A percentile compares a stretch with the other conserved stretches of the same genome.
phyloP scores from a whole-genome alignment of 2,888 invertebrate species.

The Villa cingulata region DNA sequence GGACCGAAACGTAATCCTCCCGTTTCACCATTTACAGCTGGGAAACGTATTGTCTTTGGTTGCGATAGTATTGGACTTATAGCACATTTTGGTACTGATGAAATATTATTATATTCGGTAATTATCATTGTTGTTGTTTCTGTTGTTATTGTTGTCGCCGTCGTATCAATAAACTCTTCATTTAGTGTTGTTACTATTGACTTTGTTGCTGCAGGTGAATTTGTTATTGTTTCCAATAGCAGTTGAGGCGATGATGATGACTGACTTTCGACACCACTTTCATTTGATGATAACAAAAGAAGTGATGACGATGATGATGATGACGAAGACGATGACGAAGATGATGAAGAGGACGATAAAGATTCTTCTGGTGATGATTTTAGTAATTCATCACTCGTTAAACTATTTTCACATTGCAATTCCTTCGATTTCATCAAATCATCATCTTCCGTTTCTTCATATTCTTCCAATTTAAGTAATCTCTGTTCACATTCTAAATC shows the following conservation, averaged over 20 bases:
- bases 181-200: no score
- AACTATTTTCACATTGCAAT: background rate
- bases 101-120: constrained; percentile 5
- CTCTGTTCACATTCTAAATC: background rate
- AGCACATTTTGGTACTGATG: constrained; percentile 26
- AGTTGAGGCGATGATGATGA: background rate
- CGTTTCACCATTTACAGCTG: constrained; percentile 39
- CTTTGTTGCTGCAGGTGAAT: background rate
- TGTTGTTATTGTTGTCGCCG: constrained; percentile 2
- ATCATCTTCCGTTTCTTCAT: background rate
- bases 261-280: background rate
- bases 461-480: background rate
- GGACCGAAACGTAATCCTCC: constrained; percentile 29
- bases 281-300: background rate
- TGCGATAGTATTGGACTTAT: constrained; percentile 67
- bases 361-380: background rate
- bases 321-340: background rate
- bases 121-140: constrained; percentile 1
- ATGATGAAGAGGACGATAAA: background rate
- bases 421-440: background rate
- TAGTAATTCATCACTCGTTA: background rate
- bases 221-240: background rate
- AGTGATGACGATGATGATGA: background rate
- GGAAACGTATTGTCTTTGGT: constrained; percentile 71
- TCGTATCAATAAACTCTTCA: background rate